phyloP scores from a whole-genome alignment of 2,888 invertebrate species.

The Ophion obscuratus region DNA sequence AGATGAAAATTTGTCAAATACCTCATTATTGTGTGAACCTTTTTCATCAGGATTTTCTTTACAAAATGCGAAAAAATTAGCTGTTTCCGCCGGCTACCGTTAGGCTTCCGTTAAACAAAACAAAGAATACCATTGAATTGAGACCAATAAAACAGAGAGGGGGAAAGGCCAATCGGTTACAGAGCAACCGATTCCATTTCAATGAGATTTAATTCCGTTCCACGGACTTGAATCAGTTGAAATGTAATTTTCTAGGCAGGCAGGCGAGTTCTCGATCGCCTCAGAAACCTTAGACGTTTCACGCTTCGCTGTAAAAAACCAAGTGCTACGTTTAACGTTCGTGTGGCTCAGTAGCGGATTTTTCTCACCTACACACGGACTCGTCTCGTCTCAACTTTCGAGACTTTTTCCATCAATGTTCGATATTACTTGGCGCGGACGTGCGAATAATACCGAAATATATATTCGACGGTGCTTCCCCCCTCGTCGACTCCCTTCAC shows the following conservation, averaged over 20 bases:
- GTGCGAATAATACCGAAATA: constrained; percentile 60
- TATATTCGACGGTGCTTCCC: not conserved
- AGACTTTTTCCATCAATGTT: constrained; percentile 63
- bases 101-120: not conserved
- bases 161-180: not conserved
- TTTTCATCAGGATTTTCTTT: no score
- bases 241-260: not conserved
- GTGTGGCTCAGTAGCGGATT: not conserved
- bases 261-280: not conserved
- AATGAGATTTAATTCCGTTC: constrained; percentile 3
- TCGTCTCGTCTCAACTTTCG: not conserved
- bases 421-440: constrained; percentile 63
- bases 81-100: no score
- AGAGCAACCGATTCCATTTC: not conserved
- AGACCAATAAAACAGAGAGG: not conserved
- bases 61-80: no score
- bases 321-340: not conserved
- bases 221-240: not conserved
- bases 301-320: not conserved
- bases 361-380: not conserved
- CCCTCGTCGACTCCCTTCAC: not conserved
- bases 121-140: not conserved
- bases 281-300: not conserved
- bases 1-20: no score
- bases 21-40: no score